Evolutionary conservation across 2,797 vertebrate genomes (phyloP).

Genomic region (Sebastiscus tertius): DNA sequence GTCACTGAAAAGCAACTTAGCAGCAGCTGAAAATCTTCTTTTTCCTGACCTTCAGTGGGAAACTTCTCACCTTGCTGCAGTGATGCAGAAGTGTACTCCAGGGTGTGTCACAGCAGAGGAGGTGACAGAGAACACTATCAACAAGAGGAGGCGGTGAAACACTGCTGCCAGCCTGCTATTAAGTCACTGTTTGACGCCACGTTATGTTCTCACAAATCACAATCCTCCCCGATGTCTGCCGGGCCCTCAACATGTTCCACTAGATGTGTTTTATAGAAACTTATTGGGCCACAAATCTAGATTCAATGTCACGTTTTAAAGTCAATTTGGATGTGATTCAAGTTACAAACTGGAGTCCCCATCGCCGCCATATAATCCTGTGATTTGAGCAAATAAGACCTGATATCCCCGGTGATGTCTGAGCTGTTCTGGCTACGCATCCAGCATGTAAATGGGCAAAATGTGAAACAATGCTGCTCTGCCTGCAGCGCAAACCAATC

Average conservation of each 20-base stretch:
- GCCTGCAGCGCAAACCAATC: not conserved
- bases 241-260: not conserved
- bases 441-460: not conserved
- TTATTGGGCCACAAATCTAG: not conserved
- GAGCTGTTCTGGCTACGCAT: not conserved
- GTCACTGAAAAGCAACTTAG: not conserved
- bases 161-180: not conserved
- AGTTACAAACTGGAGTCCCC: not conserved
- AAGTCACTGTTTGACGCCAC: not conserved
- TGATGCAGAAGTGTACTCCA: not conserved
- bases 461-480: not conserved
- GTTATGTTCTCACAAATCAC: not conserved
- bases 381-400: slow-evolving; percentile 6
- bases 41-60: not conserved
- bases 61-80: not conserved
- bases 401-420: not conserved
- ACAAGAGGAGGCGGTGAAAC: not conserved
- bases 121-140: not conserved
- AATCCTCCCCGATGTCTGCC: not conserved
- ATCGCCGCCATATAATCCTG: not conserved
- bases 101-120: not conserved
- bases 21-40: not conserved
- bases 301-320: not conserved
- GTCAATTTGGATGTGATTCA: not conserved
- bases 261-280: not conserved